Base-by-base conservation (phyloP, 2,888 invertebrate species). In the Microdon myrmicae region DNA sequence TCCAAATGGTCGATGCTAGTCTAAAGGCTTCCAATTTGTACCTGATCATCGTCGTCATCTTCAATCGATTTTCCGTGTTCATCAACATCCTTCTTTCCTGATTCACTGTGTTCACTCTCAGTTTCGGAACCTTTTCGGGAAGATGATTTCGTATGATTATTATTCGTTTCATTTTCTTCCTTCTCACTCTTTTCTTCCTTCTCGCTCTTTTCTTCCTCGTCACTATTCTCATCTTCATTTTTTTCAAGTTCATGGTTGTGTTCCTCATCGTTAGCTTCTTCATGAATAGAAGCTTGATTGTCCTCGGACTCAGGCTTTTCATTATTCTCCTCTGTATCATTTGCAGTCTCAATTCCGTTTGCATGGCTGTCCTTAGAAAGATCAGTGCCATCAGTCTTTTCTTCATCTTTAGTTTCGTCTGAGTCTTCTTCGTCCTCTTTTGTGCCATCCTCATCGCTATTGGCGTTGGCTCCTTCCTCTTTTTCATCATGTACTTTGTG, bases 21-120 rank as follows among this genome's bases (percentile, higher is more conserved):
- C 73, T 77, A 79, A 70, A 79, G 75, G 69, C 72, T 75, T 73
- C 79, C 79, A 75, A 75, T 74, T 72, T 78, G 76, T 79, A 79
- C 79, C 79, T 79, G 77, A 70, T 79, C 79, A 59, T 77, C 75
- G 58, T 76, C 77, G 34, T 74, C 70, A 35, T 74, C 74, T 13
- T 68, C 70, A 3, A n/a, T 70, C 69, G 8, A 55, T 61, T 13
- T 66, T 67, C 9, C 9, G 12, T 41, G 37, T 28, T 51, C 22
- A 7, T 45, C 26, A 8, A 39, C n/a, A 5, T 10, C 47, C 54
- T 1, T 26, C 31, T 8, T 19, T 44, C 4, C 41, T 51, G 13
- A 19, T 1, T 41, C 53, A 4, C 34, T 26, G 25, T 61, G 43
- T 34, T 59, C 26, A 26, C 39, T 54, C 6, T 59, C 31, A 14